Conservation (phyloP, 2,797 vertebrate genomes). For the Selene dorsalis region DNA sequence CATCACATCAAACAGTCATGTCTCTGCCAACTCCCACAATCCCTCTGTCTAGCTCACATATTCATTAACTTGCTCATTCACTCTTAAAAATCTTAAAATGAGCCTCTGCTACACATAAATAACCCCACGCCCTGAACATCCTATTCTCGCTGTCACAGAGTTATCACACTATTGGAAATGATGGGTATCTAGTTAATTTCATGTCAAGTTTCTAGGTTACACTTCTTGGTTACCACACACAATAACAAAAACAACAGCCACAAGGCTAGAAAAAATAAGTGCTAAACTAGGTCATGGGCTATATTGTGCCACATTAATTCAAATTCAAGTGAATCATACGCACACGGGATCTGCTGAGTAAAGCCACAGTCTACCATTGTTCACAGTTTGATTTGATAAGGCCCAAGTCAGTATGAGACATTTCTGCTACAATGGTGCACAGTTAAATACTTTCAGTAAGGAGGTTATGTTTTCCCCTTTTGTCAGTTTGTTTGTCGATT, state of each 20-base stretch:
- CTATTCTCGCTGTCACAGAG: neutral
- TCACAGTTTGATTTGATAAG: neutral
- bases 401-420: neutral
- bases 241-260: neutral
- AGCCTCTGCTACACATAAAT: conserved; percentile 46
- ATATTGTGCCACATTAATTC: neutral
- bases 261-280: neutral
- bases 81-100: conserved; percentile 46
- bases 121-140: neutral
- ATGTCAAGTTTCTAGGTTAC: neutral
- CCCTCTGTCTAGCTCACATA: conserved; percentile 31
- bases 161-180: neutral
- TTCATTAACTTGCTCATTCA: conserved; percentile 41
- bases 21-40: conserved; percentile 40
- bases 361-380: neutral
- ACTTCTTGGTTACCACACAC: too few relatives aligned
- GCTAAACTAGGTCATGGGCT: conserved; percentile 27
- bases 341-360: conserved; percentile 3
- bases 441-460: neutral
- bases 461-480: too few relatives aligned
- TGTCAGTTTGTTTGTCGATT: too few relatives aligned
- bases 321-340: neutral
- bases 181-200: neutral
- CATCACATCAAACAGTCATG: conserved; percentile 31
- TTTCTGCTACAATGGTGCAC: neutral